Evolutionary conservation across 2,888 invertebrate genomes (phyloP).

Genomic region (Colletes collaris): DNA sequence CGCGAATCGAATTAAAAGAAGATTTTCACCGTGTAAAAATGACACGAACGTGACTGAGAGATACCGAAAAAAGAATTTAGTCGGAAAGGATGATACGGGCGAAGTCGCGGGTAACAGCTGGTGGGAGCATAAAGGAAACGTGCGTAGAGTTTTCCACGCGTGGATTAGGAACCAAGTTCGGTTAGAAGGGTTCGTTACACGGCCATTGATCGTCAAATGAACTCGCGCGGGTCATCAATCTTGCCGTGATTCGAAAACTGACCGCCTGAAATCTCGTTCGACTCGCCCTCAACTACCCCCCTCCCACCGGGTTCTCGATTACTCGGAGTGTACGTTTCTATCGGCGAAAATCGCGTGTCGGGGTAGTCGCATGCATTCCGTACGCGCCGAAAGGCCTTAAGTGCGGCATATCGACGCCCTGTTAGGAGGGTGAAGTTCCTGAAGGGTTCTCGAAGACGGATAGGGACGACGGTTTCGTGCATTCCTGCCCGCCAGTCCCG

Average conservation of each 20-base stretch:
- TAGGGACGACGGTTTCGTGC: constrained; percentile 51
- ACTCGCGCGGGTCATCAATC: not conserved
- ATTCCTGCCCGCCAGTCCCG: constrained; percentile 50
- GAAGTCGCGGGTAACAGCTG: no score
- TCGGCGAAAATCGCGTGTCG: not conserved
- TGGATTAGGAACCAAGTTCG: no score
- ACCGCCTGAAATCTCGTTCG: not conserved
- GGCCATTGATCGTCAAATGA: not conserved
- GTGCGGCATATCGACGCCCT: constrained; percentile 34
- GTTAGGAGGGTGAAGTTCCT: constrained; percentile 45
- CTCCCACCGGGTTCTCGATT: not conserved
- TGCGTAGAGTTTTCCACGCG: no score
- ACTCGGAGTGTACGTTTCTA: not conserved
- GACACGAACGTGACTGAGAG: no score
- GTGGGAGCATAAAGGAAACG: no score
- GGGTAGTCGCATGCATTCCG: not conserved
- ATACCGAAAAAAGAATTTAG: no score
- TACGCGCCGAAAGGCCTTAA: constrained; percentile 22
- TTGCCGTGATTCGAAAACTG: not conserved
- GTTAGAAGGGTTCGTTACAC: no score
- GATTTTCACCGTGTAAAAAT: no score
- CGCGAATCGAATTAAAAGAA: no score
- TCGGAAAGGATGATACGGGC: no score
- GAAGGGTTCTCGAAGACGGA: constrained; percentile 49
- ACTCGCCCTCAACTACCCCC: no score